Conservation (phyloP, 1,140 invertebrate genomes). For the Eciton burchellii region DNA sequence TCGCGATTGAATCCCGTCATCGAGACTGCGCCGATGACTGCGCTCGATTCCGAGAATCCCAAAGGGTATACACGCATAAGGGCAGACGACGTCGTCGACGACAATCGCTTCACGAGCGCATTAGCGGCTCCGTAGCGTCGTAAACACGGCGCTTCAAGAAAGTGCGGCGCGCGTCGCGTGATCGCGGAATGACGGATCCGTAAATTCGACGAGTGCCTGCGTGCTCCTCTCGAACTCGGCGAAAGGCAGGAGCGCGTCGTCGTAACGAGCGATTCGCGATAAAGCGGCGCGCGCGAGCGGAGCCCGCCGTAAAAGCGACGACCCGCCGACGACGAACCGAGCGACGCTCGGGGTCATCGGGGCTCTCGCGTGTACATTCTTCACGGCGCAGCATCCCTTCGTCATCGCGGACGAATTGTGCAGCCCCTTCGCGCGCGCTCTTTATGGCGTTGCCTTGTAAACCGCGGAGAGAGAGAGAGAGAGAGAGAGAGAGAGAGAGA, state of each 20-base stretch:
- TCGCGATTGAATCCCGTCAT: constrained; percentile 27
- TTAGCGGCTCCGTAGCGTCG: constrained; percentile 37
- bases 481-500: no score
- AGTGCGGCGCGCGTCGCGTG: no score
- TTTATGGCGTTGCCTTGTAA: constrained; percentile 10
- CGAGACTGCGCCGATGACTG: constrained; percentile 16
- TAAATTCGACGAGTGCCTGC: constrained; percentile 56
- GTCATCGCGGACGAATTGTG: constrained; percentile 3
- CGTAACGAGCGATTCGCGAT: constrained; percentile 47
- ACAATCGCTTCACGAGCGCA: constrained; percentile 47
- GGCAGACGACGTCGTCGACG: constrained; percentile 16
- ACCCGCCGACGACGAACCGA: no score
- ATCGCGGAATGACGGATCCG: constrained; percentile 33
- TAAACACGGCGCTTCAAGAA: constrained; percentile 42
- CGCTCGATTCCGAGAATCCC: no score
- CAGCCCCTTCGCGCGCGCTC: background rate
- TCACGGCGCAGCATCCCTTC: background rate
- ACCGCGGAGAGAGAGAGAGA: background rate
- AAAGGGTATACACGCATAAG: no score
- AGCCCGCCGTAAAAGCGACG: constrained; percentile 9
- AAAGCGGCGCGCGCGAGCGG: background rate
- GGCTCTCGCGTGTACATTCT: background rate
- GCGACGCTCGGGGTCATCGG: background rate
- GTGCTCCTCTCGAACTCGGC: background rate
- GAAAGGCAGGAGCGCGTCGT: constrained; percentile 21